phyloP scores from a whole-genome alignment of 2,113 vertebrate genomes.

The Narcine bancroftii region DNA sequence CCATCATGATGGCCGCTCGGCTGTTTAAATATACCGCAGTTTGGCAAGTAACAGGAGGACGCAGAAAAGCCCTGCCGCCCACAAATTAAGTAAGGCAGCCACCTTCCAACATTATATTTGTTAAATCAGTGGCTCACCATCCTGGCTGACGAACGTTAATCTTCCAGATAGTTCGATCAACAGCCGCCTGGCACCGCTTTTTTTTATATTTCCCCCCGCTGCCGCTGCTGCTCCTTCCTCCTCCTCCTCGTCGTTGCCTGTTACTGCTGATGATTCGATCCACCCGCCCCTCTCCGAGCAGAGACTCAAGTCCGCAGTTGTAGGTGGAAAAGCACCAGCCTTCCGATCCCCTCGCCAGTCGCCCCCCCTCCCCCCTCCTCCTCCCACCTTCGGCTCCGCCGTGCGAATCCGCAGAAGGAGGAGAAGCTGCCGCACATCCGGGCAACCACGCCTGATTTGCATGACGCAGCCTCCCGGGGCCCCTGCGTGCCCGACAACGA shows the following conservation, averaged over 20 bases:
- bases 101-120: no score
- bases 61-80: no score
- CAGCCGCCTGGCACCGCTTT: background rate
- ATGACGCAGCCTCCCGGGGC: background rate
- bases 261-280: no score
- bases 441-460: background rate
- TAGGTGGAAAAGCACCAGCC: no score
- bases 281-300: no score
- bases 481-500: background rate
- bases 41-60: background rate
- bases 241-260: no score
- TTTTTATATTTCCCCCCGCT: background rate
- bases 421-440: no score
- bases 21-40: background rate
- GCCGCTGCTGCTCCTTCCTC: background rate
- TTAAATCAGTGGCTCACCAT: constrained; percentile 13
- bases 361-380: background rate
- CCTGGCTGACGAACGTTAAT: constrained; percentile 24
- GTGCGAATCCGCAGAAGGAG: constrained; percentile 1
- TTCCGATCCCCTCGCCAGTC: no score
- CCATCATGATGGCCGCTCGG: constrained; percentile 1
- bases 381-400: background rate
- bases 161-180: constrained; percentile 30
- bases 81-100: no score
- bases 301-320: no score